Evolutionary conservation across 2,888 invertebrate species (phyloP), one percentile per base, ranked within the genome.

Genomic region (Galerucella pusilla): DNA sequence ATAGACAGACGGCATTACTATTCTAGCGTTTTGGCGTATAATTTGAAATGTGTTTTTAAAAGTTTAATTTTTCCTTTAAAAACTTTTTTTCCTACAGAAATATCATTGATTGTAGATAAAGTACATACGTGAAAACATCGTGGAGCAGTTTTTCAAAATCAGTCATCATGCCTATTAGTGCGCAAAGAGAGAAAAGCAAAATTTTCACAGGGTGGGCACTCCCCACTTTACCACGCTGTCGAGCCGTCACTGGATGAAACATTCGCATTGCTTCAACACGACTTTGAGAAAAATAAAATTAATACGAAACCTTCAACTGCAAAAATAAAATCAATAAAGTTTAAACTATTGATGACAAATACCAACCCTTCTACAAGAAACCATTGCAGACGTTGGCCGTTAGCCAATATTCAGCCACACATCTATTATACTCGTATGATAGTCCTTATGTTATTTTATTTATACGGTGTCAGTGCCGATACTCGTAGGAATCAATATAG

Each of bases 271-370:
- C n/a, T 10, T 57, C 57, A 16, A n/a, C 9, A 16, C 60, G 12
- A 20, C 5, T 60, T 60, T 25, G 60, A 16, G 12, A 60, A 60
- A 60, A 16, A 60, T 60, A 25, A 60, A 60, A 60, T 28, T 60
- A 60, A 42, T 42, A 42, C 35, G 6, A 42, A 42, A 9, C 49
- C 14, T 57, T 57, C 11, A 16, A 57, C 4, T 7, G 57, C 20
- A 16, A 57, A 10, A 10, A 57, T 57, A 20, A 57, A 57, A 57
- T 57, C 20, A 14, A 49, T 49, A 42, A 49, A 54, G 7, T 54
- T 16, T 54, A 14, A 54, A 54, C 54, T 7, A n/a, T 54, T n/a
- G 54, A 54, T 16, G 7, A 54, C 2, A 57, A 57, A 20, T 20
- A 57, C 16, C n/a, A 6, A 52, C 52, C n/a, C n/a, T 57, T 57